These are phyloP conservation scores for Trematomus bernacchii DNA, from an alignment of 2,797 vertebrate species.

Conservation along the genomic window DNA sequence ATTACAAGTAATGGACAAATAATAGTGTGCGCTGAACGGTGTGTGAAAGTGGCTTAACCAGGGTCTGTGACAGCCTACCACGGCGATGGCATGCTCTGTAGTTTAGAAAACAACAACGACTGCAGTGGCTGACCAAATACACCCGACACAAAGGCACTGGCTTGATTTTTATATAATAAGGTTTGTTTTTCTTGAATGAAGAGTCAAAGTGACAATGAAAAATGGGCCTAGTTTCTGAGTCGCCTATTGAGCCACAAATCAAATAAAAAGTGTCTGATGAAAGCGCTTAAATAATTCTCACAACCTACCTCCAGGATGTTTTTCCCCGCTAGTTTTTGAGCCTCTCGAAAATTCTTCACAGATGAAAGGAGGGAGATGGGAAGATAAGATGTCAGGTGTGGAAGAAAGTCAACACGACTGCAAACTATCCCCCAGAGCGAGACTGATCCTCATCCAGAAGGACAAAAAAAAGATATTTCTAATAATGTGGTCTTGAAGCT, in stretches of 20 bases:
- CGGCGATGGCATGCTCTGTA: constrained; percentile 44
- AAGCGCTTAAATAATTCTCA: constrained; percentile 26
- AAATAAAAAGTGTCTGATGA: constrained; percentile 29
- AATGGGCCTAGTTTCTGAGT: constrained; percentile 24
- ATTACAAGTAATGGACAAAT: constrained; percentile 83
- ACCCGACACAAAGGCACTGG: constrained; percentile 36
- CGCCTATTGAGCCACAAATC: constrained; percentile 33
- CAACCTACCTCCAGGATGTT: constrained; percentile 16
- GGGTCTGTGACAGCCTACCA: constrained; percentile 59
- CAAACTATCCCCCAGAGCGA: constrained; percentile 39
- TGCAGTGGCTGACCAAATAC: constrained; percentile 30
- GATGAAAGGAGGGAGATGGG: constrained; percentile 51
- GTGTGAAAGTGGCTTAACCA: constrained; percentile 74
- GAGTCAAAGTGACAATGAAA: constrained; percentile 36
- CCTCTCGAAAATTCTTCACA: constrained; percentile 21
- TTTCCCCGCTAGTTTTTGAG: constrained; percentile 22
- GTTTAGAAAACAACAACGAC: not conserved
- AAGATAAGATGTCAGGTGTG: constrained; percentile 62
- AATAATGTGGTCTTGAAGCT: constrained; percentile 38
- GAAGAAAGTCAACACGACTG: constrained; percentile 30
- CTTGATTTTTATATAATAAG: constrained; percentile 13
- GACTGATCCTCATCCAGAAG: constrained; percentile 28
- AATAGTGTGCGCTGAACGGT: constrained; percentile 68
- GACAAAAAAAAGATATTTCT: constrained; percentile 14
- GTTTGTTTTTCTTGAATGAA: constrained; percentile 32